Base-by-base conservation (phyloP, 2,113 vertebrate genomes). In the Xyliphius kryptos region DNA sequence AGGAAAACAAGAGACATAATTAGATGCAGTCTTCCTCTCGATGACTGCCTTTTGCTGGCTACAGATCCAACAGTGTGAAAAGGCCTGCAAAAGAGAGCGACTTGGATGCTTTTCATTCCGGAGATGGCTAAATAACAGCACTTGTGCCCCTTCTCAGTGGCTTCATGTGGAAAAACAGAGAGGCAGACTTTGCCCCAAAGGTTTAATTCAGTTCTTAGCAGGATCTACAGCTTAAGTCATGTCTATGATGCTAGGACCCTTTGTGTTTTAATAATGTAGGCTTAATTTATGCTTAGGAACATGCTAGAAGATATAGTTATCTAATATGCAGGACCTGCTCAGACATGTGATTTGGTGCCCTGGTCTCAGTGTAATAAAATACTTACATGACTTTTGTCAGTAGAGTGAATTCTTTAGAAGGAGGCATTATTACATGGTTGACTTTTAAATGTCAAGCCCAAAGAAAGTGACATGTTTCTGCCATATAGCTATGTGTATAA, bases 1-100 rank as follows among this genome's bases (percentile, higher is more conserved):
- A 37, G 74, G 75, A 83, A 77, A 72, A 72, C 69, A 74, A 79
- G 78, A 78, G 73, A 79, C 78, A 67, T 73, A 88, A 85, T 83
- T 85, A 86, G 82, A 78, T 67, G 73, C 72, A 76, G 76, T 80
- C 77, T 77, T 73, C 65, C 65, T 71, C 70, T 75, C 67, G 55
- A 74, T 77, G 64, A 67, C 72, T 82, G 80, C 82, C 77, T 80
- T 75, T 77, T 77, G 73, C 74, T 74, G 76, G 77, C 63, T 63
- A 59, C 19, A 63, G 65, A 73, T 69, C 73, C 80, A 80, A 68
- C 69, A 72, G 68, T 61, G 68, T 67, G 56, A 48, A 41, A 67
- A 61, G 47, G 40, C 50, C 14, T 46, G 74, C 63, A 72, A 71
- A 71, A 69, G 63, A 69, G 56, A 66, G 16, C 13, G 56, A 63